Evolutionary conservation across 2,113 vertebrate genomes (phyloP).

Genomic region (Nanorana parkeri): DNA sequence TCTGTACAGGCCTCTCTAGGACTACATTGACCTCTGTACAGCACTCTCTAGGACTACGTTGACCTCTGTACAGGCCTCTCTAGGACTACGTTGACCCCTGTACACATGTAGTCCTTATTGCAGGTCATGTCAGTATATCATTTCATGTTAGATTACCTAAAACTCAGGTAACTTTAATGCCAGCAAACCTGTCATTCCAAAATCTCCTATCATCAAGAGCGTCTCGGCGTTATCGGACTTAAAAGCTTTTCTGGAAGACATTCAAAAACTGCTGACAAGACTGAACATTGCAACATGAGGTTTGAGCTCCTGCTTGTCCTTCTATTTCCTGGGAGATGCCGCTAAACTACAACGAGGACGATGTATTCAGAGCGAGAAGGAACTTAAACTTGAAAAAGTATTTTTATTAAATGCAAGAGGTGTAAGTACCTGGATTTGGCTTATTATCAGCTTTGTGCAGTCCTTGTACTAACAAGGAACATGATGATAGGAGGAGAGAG

Average conservation of each 20-base stretch:
- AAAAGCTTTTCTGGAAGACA: conserved; percentile 91
- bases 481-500: too few relatives aligned
- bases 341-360: conserved; percentile 58
- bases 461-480: too few relatives aligned
- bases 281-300: conserved; percentile 75
- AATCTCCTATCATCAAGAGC: conserved; percentile 67
- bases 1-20: too few relatives aligned
- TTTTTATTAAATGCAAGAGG: too few relatives aligned
- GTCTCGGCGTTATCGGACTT: conserved; percentile 76
- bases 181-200: conserved; percentile 68
- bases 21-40: too few relatives aligned
- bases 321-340: conserved; percentile 60
- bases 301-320: conserved; percentile 66
- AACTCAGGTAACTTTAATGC: conserved; percentile 60
- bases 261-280: conserved; percentile 87
- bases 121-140: background rate
- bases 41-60: too few relatives aligned
- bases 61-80: too few relatives aligned
- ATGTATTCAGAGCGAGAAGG: background rate
- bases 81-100: background rate
- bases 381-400: too few relatives aligned
- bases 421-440: too few relatives aligned
- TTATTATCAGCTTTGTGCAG: too few relatives aligned
- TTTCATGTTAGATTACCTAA: background rate
- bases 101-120: background rate